Percentiles rank a stretch among this genome's conserved stretches.
phyloP scores from a whole-genome alignment of 2,888 invertebrate species.

The Taenaris catops region DNA sequence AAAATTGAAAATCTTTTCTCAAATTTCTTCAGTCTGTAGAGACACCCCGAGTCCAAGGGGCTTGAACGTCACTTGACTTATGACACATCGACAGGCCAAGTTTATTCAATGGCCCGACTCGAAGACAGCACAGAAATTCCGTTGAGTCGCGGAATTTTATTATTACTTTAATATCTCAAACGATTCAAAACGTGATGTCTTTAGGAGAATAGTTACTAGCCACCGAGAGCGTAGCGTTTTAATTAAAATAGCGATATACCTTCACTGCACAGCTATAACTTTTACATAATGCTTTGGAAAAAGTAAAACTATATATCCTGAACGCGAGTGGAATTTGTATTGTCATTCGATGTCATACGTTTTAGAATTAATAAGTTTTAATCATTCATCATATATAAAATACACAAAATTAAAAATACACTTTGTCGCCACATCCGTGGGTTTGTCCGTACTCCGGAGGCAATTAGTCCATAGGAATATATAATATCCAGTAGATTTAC shows the following conservation, averaged over 20 bases:
- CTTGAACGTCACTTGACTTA: constrained; percentile 69
- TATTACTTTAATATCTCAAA: constrained; percentile 14
- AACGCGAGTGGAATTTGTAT: constrained; percentile 4
- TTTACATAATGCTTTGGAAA: constrained; percentile 3
- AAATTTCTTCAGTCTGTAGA: constrained; percentile 20
- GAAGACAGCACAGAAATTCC: constrained; percentile 41
- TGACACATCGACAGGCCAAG: constrained; percentile 77
- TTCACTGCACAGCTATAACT: constrained; percentile 5
- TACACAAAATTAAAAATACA: no score
- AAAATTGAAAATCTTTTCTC: constrained; percentile 8
- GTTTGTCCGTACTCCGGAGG: no score
- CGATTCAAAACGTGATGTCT: constrained; percentile 9
- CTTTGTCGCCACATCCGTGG: no score
- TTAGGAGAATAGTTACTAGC: constrained; percentile 7
- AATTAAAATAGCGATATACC: constrained; percentile 10
- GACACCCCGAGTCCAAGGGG: constrained; percentile 30
- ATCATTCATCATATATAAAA: no score
- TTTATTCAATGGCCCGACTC: constrained; percentile 66
- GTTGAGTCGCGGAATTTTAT: constrained; percentile 37
- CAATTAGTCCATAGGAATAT: no score
- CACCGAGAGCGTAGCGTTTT: constrained; percentile 2
- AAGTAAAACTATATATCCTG: constrained; percentile 1
- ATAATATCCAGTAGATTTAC: no score
- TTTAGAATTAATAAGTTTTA: no score
- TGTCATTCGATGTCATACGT: no score